Percentiles rank a stretch among this genome's conserved stretches.
phyloP scores from a whole-genome alignment of 2,888 invertebrate genomes.

The Drosophila atroscutellata region DNA sequence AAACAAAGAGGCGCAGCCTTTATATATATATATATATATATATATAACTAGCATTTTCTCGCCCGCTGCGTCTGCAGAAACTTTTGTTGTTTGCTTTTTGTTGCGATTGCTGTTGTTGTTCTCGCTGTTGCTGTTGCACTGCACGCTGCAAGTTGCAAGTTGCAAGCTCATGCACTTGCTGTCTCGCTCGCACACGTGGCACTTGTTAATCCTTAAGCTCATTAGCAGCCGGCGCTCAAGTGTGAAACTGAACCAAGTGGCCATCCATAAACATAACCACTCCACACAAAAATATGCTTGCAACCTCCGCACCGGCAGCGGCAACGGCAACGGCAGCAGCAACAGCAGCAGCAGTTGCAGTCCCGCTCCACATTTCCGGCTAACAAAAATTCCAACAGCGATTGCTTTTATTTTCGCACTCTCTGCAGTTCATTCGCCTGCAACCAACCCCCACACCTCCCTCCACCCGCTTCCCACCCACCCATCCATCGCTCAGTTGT shows the following conservation, averaged over 20 bases:
- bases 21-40: conserved; percentile 10
- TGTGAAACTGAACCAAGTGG: conserved; percentile 76
- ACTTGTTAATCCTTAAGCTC: conserved; percentile 72
- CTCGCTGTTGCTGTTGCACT: conserved; percentile 4
- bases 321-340: not conserved
- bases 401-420: conserved; percentile 16
- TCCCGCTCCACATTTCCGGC: conserved; percentile 24
- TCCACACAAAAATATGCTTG: conserved; percentile 18
- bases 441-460: not conserved
- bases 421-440: conserved; percentile 37
- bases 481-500: not conserved
- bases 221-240: conserved; percentile 72
- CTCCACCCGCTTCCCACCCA: not conserved
- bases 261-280: conserved; percentile 66
- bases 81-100: conserved; percentile 10
- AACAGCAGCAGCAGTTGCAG: conserved; percentile 13
- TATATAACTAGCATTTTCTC: conserved; percentile 34
- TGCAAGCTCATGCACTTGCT: not conserved
- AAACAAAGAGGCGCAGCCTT: conserved; percentile 42
- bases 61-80: conserved; percentile 5
- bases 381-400: conserved; percentile 37
- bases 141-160: not conserved
- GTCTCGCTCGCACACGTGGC: not conserved
- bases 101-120: conserved; percentile 8
- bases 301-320: conserved; percentile 14